Conservation (phyloP, 2,113 vertebrate species). For the Nipponia nippon region DNA sequence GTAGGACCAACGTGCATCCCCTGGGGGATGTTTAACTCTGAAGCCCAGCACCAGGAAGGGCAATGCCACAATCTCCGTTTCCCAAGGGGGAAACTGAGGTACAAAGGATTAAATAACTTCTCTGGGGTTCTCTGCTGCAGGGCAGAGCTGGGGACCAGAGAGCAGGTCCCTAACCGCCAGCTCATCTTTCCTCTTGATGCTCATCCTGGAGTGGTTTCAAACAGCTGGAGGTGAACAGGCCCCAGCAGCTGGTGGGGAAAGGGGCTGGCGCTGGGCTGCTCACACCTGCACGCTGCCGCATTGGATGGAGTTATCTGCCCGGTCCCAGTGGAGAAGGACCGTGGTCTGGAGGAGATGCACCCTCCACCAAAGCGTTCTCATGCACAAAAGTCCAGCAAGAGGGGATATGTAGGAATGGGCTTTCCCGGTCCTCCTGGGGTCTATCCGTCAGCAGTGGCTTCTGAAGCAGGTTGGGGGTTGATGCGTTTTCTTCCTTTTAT, state of each 20-base stretch:
- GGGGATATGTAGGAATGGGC: not conserved
- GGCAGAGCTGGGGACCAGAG: not conserved
- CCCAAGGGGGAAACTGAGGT: conserved; percentile 1
- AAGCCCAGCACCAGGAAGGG: not conserved
- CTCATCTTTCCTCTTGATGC: not conserved
- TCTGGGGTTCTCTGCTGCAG: not conserved
- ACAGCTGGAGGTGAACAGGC: not conserved
- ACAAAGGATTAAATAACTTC: not conserved
- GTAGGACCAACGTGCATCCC: not conserved
- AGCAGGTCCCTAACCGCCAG: not conserved
- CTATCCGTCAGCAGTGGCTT: not conserved
- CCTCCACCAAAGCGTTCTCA: not conserved
- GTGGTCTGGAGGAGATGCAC: not conserved
- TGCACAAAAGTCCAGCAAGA: not conserved
- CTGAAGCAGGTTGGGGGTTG: not conserved
- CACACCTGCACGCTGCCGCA: rapidly evolving
- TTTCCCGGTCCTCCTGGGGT: not conserved
- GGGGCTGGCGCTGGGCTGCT: not conserved
- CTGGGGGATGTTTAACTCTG: not conserved
- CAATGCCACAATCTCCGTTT: not conserved
- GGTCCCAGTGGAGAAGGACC: not conserved
- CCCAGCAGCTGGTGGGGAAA: not conserved
- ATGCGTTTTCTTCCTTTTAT: not conserved
- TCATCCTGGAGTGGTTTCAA: not conserved
- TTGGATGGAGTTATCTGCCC: not conserved